A percentile compares a stretch with the other conserved stretches of the same genome.
Conservation (phyloP, 2,113 vertebrate genomes). For the Dicerorhinus sumatrensis region DNA sequence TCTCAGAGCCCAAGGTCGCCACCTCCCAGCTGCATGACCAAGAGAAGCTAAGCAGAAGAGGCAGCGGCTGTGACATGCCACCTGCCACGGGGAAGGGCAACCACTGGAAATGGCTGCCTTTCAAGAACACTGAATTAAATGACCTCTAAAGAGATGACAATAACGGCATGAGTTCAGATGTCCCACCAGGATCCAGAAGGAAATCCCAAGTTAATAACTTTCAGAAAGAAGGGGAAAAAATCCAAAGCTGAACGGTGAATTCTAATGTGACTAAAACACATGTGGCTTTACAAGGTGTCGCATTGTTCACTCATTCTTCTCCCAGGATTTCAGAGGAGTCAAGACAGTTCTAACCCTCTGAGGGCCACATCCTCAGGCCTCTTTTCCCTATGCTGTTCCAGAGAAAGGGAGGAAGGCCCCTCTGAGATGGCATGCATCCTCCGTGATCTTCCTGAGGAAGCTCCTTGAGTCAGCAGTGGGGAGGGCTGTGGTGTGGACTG, state of each 20-base stretch:
- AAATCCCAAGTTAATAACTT: not conserved
- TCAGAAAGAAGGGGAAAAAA: not conserved
- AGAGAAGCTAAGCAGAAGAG: constrained; percentile 3
- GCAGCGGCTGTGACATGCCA: not conserved
- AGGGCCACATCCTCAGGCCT: not conserved
- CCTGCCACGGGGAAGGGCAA: not conserved
- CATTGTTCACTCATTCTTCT: not conserved
- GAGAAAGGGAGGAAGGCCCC: not conserved
- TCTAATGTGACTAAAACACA: not conserved
- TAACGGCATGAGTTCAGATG: not conserved
- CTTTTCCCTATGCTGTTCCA: not conserved
- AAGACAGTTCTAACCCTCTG: not conserved
- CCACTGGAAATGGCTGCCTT: not conserved
- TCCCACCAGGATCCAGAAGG: not conserved
- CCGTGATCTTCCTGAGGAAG: not conserved
- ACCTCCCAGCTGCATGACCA: not conserved
- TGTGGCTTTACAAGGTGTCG: not conserved
- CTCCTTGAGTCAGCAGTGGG: not conserved
- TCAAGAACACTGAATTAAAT: not conserved
- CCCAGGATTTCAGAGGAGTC: not conserved
- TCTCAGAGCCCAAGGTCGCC: constrained; percentile 61
- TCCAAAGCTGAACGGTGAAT: not conserved
- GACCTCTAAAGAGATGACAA: not conserved
- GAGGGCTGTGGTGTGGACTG: not conserved
- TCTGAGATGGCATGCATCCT: not conserved